phyloP scores from a whole-genome alignment of 2,113 vertebrate genomes.

The Pungitius pungitius region DNA sequence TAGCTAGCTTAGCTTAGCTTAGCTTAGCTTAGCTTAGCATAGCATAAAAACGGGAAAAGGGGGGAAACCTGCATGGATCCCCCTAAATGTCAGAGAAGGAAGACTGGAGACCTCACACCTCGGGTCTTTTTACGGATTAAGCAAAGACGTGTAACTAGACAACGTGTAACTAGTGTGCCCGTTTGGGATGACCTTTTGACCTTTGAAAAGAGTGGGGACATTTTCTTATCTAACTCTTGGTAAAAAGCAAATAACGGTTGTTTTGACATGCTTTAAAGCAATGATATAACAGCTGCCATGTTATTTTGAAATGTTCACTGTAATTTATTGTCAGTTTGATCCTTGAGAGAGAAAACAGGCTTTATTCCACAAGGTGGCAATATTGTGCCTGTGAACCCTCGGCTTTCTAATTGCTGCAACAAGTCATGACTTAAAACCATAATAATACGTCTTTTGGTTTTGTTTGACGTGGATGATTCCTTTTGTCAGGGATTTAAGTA shows the following conservation, averaged over 20 bases:
- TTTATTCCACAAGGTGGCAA: slow-evolving; percentile 43
- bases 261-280: neutral
- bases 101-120: neutral
- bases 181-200: neutral
- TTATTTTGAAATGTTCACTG: neutral
- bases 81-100: neutral
- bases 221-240: neutral
- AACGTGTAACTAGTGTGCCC: neutral
- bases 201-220: neutral
- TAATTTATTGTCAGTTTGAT: neutral
- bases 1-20: neutral
- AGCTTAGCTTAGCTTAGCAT: neutral
- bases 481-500: too few relatives aligned
- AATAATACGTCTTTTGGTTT: neutral
- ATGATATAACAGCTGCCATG: too few relatives aligned
- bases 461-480: too few relatives aligned
- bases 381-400: neutral
- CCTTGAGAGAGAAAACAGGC: neutral
- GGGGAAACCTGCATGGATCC: too few relatives aligned
- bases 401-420: too few relatives aligned
- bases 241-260: neutral
- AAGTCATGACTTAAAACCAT: too few relatives aligned
- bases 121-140: neutral
- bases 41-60: neutral
- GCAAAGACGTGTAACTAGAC: neutral